These are phyloP conservation scores for Balanococcus diminutus DNA, from an alignment of 2,888 invertebrate genomes.

Conservation along the genomic window DNA sequence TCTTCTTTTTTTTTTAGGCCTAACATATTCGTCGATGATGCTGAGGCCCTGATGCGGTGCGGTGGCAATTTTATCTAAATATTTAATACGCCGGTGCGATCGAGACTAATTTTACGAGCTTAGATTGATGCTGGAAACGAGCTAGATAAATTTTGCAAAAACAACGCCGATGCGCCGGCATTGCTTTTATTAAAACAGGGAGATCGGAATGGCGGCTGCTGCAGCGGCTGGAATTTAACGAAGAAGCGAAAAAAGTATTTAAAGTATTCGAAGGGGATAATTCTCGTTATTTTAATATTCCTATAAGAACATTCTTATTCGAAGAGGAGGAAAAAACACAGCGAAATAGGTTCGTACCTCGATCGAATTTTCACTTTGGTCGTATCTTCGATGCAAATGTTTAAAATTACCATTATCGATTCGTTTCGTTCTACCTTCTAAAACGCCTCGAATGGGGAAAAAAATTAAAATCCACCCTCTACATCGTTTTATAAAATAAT, in stretches of 20 bases:
- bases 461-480: not conserved
- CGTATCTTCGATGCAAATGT: constrained; percentile 11
- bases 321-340: not conserved
- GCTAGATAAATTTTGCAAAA: not conserved
- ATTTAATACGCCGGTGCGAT: constrained; percentile 22
- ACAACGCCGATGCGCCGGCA: not conserved
- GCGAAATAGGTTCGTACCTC: not conserved
- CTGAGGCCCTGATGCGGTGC: no score
- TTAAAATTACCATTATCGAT: constrained; percentile 35
- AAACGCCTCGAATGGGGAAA: not conserved
- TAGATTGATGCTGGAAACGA: constrained; percentile 27
- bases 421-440: not conserved
- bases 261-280: not conserved
- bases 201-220: not conserved
- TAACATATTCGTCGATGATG: not conserved
- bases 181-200: not conserved
- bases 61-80: constrained; percentile 23
- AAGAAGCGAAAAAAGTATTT: not conserved
- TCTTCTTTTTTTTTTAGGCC: not conserved
- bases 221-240: not conserved
- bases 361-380: constrained; percentile 2
- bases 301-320: not conserved
- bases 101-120: constrained; percentile 26
- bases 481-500: not conserved
- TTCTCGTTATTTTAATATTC: not conserved